Conservation (phyloP, 2,888 invertebrate genomes). For the Acanthosoma haemorrhoidale region DNA sequence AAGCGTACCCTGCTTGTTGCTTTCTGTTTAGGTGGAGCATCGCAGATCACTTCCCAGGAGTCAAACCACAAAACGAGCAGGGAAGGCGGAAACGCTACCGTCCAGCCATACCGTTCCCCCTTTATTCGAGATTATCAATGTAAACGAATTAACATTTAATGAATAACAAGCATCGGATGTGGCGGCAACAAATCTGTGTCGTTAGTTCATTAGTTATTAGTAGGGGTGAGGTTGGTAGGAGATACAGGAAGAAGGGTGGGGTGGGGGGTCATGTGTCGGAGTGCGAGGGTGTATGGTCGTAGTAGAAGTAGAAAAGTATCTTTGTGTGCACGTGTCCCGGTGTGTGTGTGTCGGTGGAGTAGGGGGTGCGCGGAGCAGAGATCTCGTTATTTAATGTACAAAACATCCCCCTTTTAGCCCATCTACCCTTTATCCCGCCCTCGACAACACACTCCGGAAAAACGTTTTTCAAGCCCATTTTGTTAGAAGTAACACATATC, state of each 20-base stretch:
- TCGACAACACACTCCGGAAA: neutral
- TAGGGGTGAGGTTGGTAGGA: too few relatives aligned
- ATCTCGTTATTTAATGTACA: slow-evolving; percentile 7
- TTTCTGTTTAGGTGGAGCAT: too few relatives aligned
- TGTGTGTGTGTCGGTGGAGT: neutral
- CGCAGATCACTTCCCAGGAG: too few relatives aligned
- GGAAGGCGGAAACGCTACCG: too few relatives aligned
- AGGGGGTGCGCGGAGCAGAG: neutral
- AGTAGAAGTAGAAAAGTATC: too few relatives aligned
- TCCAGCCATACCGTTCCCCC: too few relatives aligned
- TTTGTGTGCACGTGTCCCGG: neutral
- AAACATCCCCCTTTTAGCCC: neutral
- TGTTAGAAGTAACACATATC: neutral
- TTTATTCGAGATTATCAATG: too few relatives aligned
- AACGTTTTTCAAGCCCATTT: neutral
- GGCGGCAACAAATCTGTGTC: neutral
- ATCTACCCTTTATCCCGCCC: neutral
- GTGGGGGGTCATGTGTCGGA: neutral
- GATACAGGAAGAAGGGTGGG: neutral
- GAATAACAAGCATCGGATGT: too few relatives aligned
- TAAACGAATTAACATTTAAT: too few relatives aligned
- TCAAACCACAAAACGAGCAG: too few relatives aligned
- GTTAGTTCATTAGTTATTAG: neutral
- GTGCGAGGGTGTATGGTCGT: neutral
- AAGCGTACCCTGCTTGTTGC: too few relatives aligned